Evolutionary conservation across 2,113 vertebrate genomes (phyloP).

Genomic region (Pan troglodytes): NHGRI_mPanTro3-v2.1_pri NC_072412.2:42399001-42399500

Average conservation of each 20-base stretch:
- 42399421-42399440: conserved; percentile 62
- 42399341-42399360: conserved; percentile 72
- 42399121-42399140: neutral
- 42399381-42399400: conserved; percentile 52
- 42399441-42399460: conserved; percentile 53
- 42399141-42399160: neutral
- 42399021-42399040: neutral
- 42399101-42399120: neutral
- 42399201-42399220: neutral
- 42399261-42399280: neutral
- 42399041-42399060: neutral
- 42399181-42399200: neutral
- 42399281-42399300: neutral
- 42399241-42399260: rapidly evolving
- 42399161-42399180: neutral
- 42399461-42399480: neutral
- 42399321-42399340: conserved; percentile 64
- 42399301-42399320: neutral
- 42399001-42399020: conserved; percentile 36
- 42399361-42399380: conserved; percentile 77
- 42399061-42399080: conserved; percentile 22
- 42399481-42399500: neutral
- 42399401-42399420: conserved; percentile 58
- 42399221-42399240: neutral
- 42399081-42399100: neutral